Evolutionary conservation across 2,888 invertebrate genomes (phyloP).

Genomic region (Oxycera nigricornis): DNA sequence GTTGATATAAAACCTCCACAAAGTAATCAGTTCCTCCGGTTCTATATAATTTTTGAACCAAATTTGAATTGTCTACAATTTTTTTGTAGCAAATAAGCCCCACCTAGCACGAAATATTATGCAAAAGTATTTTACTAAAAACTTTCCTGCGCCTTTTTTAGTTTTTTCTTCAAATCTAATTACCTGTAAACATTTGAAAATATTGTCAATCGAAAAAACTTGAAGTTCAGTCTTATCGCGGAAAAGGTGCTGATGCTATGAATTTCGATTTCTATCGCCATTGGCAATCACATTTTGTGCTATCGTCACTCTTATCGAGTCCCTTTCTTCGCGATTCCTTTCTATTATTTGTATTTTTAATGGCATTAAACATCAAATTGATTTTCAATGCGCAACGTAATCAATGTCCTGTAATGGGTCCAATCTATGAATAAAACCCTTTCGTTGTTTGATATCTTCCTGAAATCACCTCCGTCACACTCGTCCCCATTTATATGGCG

Average conservation of each 20-base stretch:
- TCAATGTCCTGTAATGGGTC: constrained; percentile 30
- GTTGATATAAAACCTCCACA: too few species aligned
- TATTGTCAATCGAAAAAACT: background rate
- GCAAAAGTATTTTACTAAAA: too few species aligned
- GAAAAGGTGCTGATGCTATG: background rate
- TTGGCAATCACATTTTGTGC: background rate
- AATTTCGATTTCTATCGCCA: background rate
- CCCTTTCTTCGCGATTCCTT: constrained; percentile 9
- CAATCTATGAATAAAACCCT: constrained; percentile 22
- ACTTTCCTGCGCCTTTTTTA: constrained; percentile 20
- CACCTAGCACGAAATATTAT: too few species aligned
- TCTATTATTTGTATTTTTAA: constrained; percentile 24
- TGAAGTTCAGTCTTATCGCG: background rate
- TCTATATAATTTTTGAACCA: too few species aligned
- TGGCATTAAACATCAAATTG: constrained; percentile 36
- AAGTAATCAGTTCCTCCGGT: too few species aligned
- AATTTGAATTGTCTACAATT: too few species aligned
- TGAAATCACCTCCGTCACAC: background rate
- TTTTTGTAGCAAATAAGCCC: too few species aligned
- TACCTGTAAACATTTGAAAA: constrained; percentile 13
- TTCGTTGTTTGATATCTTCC: constrained; percentile 19
- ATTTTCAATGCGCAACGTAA: constrained; percentile 34
- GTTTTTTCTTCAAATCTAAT: constrained; percentile 17
- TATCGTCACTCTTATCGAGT: background rate
- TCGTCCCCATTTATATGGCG: background rate